Evolutionary conservation across 2,113 vertebrate genomes (phyloP), one percentile per base, ranked within the genome.

Genomic region (Pogonocichla stellata): DNA sequence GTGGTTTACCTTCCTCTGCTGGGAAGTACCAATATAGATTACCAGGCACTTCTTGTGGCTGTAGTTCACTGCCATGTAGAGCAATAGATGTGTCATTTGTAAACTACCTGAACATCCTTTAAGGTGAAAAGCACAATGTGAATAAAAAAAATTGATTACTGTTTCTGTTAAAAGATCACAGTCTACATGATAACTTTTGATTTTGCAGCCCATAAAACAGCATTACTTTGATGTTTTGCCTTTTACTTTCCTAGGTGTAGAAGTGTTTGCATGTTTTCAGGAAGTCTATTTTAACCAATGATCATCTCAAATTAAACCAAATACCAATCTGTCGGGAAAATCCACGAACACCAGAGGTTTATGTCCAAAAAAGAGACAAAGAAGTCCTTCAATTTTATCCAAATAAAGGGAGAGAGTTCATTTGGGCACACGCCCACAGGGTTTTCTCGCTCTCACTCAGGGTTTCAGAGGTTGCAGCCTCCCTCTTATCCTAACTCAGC

Each of bases 111-210:
- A 87, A 80, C 67, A 91, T 75, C 42, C 45, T 79, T 48, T 57
- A n/a, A 85, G 62, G 64, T 43, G 45, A 81, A 90, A 92, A 92
- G 42, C 62, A 85, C 61, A 70, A 53, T 48, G 72, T 89, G 71
- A 95, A 93, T 70, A 36, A 42, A 90, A 93, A 90, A 84, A 88
- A 90, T 82, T 93, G 87, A 80, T 83, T 57, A 89, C 82, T 92
- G 89, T 84, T 88, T 72, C 65, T 95, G 50, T 74, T 92, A 94
- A 90, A 88, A 90, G 61, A 73, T 12, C 40, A 43, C 29, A 12
- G 73, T 83, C 64, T 80, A 79, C 50, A 81, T 93, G 62, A 67
- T 40, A 74, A 92, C 50, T 47, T 88, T 81, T 81, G 45, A 72
- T 91, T 70, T 57, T 31, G n/a, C 50, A 91, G 74, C 40, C 72